Conservation (phyloP, 2,888 invertebrate species). For the Linnaemya tessellans region DNA sequence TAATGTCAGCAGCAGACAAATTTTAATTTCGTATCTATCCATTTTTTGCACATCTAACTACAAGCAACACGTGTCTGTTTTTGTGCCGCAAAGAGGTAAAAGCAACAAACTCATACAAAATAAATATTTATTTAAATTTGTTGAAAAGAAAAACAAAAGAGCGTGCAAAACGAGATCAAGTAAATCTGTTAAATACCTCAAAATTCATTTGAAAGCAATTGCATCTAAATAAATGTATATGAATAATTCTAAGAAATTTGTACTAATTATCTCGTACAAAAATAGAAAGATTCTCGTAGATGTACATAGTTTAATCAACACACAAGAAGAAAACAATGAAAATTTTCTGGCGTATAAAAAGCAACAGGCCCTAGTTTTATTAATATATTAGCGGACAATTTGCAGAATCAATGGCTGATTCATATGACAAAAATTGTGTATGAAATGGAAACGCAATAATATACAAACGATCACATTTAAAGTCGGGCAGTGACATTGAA, state of each 20-base stretch:
- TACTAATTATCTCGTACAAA: not conserved
- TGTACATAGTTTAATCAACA: not conserved
- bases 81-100: constrained; percentile 6
- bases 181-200: constrained; percentile 5
- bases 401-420: too few species aligned
- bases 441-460: too few species aligned
- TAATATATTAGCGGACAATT: too few species aligned
- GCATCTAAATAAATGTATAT: constrained; percentile 17
- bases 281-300: constrained; percentile 8
- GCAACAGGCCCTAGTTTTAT: too few species aligned
- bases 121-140: constrained; percentile 20
- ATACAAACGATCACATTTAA: too few species aligned
- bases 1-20: not conserved
- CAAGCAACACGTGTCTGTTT: constrained; percentile 61
- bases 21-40: not conserved
- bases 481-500: too few species aligned
- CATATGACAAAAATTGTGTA: too few species aligned
- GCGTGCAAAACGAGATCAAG: not conserved
- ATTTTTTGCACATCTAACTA: constrained; percentile 26
- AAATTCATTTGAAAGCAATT: constrained; percentile 22
- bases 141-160: not conserved
- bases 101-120: constrained; percentile 2
- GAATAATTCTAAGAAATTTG: constrained; percentile 37
- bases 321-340: not conserved
- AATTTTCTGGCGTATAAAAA: not conserved